Evolutionary conservation across 2,888 invertebrate genomes (phyloP).

Genomic region (Arenicola marina): DNA sequence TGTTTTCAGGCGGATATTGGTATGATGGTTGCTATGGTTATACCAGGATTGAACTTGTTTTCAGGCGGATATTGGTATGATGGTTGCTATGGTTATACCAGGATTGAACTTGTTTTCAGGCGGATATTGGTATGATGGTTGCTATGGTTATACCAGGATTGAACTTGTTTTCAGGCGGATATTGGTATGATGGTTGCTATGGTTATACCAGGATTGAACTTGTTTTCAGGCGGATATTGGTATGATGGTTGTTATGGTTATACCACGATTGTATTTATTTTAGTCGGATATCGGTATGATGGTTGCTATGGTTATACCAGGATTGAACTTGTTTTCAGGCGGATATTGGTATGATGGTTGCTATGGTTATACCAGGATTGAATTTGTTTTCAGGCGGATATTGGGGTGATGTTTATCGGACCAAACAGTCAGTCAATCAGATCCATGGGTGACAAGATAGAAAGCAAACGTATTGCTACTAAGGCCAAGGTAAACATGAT

Average conservation of each 20-base stretch:
- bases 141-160: background rate
- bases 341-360: background rate
- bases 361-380: background rate
- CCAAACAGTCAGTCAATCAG: conserved; percentile 68
- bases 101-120: background rate
- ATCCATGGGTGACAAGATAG: conserved; percentile 73
- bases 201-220: background rate
- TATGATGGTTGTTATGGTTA: background rate
- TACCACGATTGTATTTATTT: background rate
- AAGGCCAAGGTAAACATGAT: conserved; percentile 69
- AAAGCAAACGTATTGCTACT: conserved; percentile 69
- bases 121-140: background rate
- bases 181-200: background rate
- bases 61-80: background rate
- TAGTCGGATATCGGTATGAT: background rate
- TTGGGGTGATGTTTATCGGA: conserved; percentile 68
- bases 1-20: background rate
- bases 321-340: background rate
- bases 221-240: background rate
- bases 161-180: background rate
- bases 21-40: background rate
- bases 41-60: background rate
- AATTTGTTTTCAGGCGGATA: conserved; percentile 62
- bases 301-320: background rate
- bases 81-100: background rate